Base-by-base conservation (phyloP, 2,113 vertebrate genomes). In the Calypte anna region DNA sequence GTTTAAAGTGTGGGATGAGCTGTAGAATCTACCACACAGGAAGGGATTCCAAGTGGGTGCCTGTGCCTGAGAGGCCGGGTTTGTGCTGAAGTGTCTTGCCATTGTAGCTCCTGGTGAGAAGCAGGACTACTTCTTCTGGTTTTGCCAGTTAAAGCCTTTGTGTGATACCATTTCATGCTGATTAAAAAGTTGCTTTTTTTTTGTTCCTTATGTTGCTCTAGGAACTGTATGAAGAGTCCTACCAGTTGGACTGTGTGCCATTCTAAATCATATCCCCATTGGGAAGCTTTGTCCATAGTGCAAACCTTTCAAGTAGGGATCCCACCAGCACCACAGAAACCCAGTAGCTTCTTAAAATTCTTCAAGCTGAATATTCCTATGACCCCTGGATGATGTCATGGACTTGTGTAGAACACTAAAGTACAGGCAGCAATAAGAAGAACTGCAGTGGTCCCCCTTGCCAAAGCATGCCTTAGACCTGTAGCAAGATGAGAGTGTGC, bases 61-160 rank as follows among this genome's bases (percentile, higher is more conserved):
- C 51, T 75, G 43, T 81, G 76, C 64, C 43, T 36, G 64, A 75
- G 82, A 57, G 67, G 36, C 38, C 58, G 91, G n/a, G 21, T 38
- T 80, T 31, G 3, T 82, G 55, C 82, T 86, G n/a, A 72, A 62
- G n/a, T 40, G 75, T 80, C 89, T 77, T 88, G 54, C 43, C 31
- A 15, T 53, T 66, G 36, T 61, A 73, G 48, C 46, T 79, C 38
- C 76, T 51, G 59, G 20, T 22, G 67, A 28, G 68, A 81, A 82
- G 59, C 44, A 74, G 68, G n/a, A 74, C 36, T 95, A 53, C 70
- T 81, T 82, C 86, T 58, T 77, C 46, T 14, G 44, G 70, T 66
- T 91, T 72, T 87, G 67, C 72, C 81, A 91, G 12, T 84, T 48
- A 79, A 93, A 89, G 40, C 78, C 36, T 44, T 87, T 82, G 36